A percentile compares a stretch with the other conserved stretches of the same genome.
phyloP scores from a whole-genome alignment of 2,113 vertebrate genomes.

The Aldabrachelys gigantea region DNA sequence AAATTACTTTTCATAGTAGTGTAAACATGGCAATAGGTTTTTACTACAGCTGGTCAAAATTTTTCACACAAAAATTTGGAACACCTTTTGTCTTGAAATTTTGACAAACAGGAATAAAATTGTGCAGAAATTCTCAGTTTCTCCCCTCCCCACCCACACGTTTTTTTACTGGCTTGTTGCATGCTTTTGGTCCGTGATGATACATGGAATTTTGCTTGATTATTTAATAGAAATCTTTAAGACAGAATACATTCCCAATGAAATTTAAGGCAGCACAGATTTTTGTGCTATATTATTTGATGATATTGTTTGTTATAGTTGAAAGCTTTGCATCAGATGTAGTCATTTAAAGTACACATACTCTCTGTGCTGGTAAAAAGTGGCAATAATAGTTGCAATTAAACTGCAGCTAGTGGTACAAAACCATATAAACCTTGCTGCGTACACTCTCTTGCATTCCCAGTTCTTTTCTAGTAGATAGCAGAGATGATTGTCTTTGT shows the following conservation, averaged over 20 bases:
- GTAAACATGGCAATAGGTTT: too few relatives aligned
- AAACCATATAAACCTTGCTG: rapidly evolving
- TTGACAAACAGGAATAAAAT: neutral
- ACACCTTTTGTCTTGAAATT: neutral
- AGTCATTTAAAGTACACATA: neutral
- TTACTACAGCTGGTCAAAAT: too few relatives aligned
- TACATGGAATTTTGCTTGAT: neutral
- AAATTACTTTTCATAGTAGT: too few relatives aligned
- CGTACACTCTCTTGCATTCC: neutral
- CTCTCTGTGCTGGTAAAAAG: neutral
- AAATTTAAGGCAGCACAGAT: neutral
- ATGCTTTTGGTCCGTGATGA: rapidly evolving
- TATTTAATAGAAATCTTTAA: neutral
- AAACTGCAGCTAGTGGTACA: rapidly evolving
- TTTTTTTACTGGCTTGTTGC: neutral
- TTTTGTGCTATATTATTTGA: neutral
- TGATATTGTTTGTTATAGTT: neutral
- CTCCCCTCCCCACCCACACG: neutral
- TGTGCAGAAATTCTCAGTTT: neutral
- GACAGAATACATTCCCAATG: rapidly evolving
- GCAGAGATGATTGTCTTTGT: neutral
- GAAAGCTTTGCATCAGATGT: neutral
- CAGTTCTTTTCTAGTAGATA: neutral
- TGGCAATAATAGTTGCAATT: neutral
- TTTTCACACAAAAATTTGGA: too few relatives aligned